Evolutionary conservation across 2,888 invertebrate species (phyloP), one percentile per base, ranked within the genome.

Genomic region (Eupithecia subfuscata): DNA sequence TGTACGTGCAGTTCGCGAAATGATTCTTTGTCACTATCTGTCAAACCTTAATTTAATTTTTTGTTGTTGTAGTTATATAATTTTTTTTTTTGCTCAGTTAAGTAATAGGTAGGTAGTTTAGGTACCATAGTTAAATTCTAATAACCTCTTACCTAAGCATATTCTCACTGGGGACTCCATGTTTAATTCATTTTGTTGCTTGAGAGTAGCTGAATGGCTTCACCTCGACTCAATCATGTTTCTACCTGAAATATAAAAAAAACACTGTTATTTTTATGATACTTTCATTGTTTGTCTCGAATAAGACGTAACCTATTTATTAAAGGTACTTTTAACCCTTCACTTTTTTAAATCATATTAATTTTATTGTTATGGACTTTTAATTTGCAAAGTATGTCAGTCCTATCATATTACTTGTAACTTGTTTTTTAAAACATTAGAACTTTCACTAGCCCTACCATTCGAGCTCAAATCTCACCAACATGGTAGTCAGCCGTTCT

Each of bases 141-240:
- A 34, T 16, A 63, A 63, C 14, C 0, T 12, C 68, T 74, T 81
- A 95, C 95, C 92, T 90, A 94, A 89, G 86, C 89, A 94, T 94
- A 95, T 95, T 95, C 95, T 95, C 79, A 95, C 95, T 87, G 95
- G 95, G n/a, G 95, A 95, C 86, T 95, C 95, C 95, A 95, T 95
- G 79, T 79, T 90, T 85, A 92, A 88, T 89, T 90, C 93, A 92
- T 93, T 84, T 84, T 92, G 88, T 84, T 83, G 80, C 78, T 81
- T 77, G 81, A 81, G 81, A 80, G 82, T 80, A 78, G 79, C 76
- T 82, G 69, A 25, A 82, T 82, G 83, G 76, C 75, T 81, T 85
- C 84, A 88, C 86, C 81, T 84, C 83, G 81, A 77, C 81, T 82
- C 82, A 75, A 79, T 81, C 91, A 89, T 89, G 74, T 80, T 82